phyloP scores from a whole-genome alignment of 2,888 invertebrate species.

The Rhaphigaster nebulosa region DNA sequence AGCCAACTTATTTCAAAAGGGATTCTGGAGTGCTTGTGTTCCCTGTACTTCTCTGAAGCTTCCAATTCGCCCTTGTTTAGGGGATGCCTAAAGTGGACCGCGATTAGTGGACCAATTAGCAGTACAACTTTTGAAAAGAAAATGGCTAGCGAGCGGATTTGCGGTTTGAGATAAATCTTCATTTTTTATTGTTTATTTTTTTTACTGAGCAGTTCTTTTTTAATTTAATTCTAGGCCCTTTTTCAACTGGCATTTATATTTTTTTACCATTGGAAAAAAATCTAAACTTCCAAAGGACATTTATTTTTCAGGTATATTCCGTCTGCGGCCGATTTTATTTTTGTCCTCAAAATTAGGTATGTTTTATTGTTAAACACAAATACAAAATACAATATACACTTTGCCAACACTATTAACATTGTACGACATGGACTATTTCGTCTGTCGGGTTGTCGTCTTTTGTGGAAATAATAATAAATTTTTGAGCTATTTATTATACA shows the following conservation, averaged over 20 bases:
- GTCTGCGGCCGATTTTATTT: too few relatives aligned
- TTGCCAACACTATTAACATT: too few relatives aligned
- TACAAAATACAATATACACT: too few relatives aligned
- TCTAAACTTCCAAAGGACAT: too few relatives aligned
- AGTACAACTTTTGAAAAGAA: neutral
- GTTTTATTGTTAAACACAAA: too few relatives aligned
- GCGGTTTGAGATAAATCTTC: neutral
- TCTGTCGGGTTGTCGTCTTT: too few relatives aligned
- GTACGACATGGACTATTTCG: too few relatives aligned
- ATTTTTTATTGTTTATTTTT: too few relatives aligned
- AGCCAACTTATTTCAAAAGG: conserved; percentile 10
- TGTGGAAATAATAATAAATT: too few relatives aligned
- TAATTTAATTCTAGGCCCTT: neutral
- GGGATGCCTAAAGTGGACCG: neutral
- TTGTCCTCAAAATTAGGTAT: too few relatives aligned
- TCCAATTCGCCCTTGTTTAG: neutral
- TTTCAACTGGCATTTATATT: neutral
- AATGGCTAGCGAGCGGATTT: neutral
- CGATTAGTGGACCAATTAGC: neutral
- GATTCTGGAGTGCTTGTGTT: neutral
- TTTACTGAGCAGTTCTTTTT: neutral
- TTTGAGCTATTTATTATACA: too few relatives aligned
- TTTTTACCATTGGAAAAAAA: neutral
- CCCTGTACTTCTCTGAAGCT: neutral
- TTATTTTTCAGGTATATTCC: too few relatives aligned